Conservation (phyloP, 2,888 invertebrate genomes). For the Lycocerus yunnanus region DNA sequence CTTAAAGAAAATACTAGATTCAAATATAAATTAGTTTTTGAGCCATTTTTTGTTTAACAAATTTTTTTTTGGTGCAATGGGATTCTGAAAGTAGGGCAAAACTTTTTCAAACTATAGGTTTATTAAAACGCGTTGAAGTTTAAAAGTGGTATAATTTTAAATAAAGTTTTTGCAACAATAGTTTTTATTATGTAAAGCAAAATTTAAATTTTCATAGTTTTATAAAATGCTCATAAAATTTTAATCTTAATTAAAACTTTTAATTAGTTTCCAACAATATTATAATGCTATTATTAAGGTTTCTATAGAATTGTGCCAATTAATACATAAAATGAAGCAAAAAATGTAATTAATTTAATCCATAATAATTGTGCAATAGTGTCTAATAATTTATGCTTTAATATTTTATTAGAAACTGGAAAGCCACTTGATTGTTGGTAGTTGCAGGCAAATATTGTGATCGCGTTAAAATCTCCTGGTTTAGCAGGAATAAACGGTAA, state of each 20-base stretch:
- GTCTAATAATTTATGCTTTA: neutral
- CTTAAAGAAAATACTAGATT: neutral
- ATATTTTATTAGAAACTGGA: neutral
- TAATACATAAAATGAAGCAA: neutral
- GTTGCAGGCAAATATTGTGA: constrained; percentile 4
- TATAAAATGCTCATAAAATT: neutral
- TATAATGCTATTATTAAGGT: neutral
- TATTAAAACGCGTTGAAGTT: neutral
- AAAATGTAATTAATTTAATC: neutral
- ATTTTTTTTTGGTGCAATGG: neutral
- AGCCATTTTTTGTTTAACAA: neutral
- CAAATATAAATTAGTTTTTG: neutral
- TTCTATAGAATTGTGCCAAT: neutral
- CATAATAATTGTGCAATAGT: neutral
- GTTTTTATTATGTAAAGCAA: neutral
- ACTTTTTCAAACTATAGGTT: neutral
- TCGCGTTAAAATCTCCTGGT: constrained; percentile 26
- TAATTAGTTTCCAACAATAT: neutral
- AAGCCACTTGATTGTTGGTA: neutral
- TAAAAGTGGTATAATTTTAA: neutral
- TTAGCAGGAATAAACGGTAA: constrained; percentile 36
- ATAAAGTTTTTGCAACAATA: neutral
- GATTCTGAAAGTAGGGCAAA: neutral
- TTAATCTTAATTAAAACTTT: neutral
- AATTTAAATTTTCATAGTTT: neutral